Evolutionary conservation across 1,140 invertebrate genomes (phyloP).

Genomic region (Diorhabda elongata): DNA sequence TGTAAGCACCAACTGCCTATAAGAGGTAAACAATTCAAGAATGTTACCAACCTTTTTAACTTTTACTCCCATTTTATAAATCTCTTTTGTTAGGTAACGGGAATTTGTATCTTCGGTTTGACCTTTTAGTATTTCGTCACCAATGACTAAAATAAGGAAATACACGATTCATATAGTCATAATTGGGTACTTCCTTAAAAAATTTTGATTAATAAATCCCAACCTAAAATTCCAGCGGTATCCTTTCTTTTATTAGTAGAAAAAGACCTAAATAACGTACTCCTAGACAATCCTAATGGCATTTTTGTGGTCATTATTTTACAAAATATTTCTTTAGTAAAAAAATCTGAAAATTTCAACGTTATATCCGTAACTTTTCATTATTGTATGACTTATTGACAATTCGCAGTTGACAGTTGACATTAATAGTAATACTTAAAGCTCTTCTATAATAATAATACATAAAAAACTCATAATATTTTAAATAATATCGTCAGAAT

Average conservation of each 20-base stretch:
- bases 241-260: conserved; percentile 8
- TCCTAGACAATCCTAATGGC: too few species aligned
- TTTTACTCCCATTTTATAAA: conserved; percentile 64
- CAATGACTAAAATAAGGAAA: conserved; percentile 57
- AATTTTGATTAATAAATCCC: conserved; percentile 8
- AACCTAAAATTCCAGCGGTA: conserved; percentile 39
- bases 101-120: conserved; percentile 74
- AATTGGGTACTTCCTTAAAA: conserved; percentile 1
- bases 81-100: conserved; percentile 59
- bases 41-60: conserved; percentile 54
- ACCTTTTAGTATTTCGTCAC: conserved; percentile 83
- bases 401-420: too few species aligned
- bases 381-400: too few species aligned
- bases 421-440: too few species aligned
- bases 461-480: too few species aligned
- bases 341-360: too few species aligned
- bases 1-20: conserved; percentile 36
- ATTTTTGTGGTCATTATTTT: too few species aligned
- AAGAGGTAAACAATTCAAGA: conserved; percentile 9
- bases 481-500: too few species aligned
- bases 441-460: too few species aligned
- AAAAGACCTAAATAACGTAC: too few species aligned
- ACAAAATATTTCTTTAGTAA: too few species aligned
- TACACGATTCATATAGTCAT: neutral
- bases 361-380: too few species aligned